Evolutionary conservation across 2,113 vertebrate genomes (phyloP).

Genomic region (Ochotona princeps): DNA sequence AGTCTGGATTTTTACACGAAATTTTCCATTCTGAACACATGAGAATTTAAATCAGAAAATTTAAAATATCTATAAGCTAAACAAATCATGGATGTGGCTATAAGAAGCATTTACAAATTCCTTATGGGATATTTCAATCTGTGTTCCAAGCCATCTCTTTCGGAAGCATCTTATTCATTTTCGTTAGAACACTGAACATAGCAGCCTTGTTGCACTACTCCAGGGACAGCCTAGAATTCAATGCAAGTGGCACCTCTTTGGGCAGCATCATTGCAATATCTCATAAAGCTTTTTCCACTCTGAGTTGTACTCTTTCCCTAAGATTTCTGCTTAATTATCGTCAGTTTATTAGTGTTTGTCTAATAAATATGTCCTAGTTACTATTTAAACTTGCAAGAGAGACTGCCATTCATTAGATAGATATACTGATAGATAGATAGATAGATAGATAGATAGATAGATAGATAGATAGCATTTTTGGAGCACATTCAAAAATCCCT

Average conservation of each 20-base stretch:
- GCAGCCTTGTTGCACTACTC: neutral
- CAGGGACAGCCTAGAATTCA: neutral
- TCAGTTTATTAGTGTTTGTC: neutral
- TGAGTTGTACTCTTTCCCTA: neutral
- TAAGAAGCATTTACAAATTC: neutral
- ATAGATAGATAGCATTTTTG: no score
- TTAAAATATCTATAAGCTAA: neutral
- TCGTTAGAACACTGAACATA: accelerated
- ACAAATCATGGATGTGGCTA: neutral
- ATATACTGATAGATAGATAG: no score
- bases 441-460: no score
- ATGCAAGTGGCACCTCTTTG: accelerated
- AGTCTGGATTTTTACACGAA: neutral
- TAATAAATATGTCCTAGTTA: neutral
- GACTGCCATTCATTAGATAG: neutral
- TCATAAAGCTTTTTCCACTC: neutral
- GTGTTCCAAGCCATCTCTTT: neutral
- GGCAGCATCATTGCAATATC: neutral
- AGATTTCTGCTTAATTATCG: neutral
- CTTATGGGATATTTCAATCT: neutral
- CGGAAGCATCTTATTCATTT: neutral
- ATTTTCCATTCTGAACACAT: neutral
- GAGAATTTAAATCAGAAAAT: conserved; percentile 1
- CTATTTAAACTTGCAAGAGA: neutral
- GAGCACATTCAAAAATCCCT: no score